These are phyloP conservation scores for Emberiza fucata DNA, from an alignment of 2,113 vertebrate genomes.

Conservation along the genomic window DNA sequence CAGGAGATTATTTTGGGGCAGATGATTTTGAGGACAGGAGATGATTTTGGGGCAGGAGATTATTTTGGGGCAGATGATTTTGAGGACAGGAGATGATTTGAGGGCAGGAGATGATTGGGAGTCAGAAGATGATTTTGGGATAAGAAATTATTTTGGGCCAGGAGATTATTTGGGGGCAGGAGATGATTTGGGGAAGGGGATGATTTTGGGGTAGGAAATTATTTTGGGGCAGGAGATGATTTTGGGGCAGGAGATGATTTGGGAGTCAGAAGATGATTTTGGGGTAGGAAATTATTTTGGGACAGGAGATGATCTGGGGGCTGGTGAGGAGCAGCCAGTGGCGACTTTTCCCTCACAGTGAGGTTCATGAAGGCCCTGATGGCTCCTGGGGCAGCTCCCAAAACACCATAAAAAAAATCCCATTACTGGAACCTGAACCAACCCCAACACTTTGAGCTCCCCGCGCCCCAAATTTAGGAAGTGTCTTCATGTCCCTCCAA, in stretches of 20 bases:
- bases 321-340: background rate
- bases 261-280: background rate
- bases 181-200: background rate
- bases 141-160: background rate
- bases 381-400: background rate
- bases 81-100: too few relatives aligned
- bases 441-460: background rate
- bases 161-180: background rate
- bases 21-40: background rate
- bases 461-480: background rate
- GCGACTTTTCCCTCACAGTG: background rate
- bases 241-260: background rate
- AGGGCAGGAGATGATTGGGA: background rate
- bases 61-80: background rate
- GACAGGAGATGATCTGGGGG: background rate
- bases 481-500: accelerated
- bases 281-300: background rate
- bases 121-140: background rate
- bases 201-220: background rate
- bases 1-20: background rate
- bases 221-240: background rate
- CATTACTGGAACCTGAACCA: background rate
- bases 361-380: accelerated
- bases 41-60: background rate
- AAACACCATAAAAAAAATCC: background rate